Conservation (phyloP, 2,888 invertebrate species). For the Cacoxenus indagator region DNA sequence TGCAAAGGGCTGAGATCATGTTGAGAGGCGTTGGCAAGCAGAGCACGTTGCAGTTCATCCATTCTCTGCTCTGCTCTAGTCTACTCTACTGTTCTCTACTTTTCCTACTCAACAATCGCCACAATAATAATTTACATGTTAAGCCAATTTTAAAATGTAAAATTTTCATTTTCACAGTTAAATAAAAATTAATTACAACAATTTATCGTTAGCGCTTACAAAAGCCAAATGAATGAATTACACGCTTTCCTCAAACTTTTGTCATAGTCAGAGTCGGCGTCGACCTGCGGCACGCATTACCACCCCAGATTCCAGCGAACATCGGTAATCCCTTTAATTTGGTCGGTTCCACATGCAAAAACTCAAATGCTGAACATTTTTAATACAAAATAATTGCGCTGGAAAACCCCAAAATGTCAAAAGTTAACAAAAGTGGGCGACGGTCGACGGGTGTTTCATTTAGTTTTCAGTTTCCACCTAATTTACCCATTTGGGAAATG, state of each 20-base stretch:
- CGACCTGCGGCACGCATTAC: too few species aligned
- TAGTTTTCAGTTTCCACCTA: constrained; percentile 66
- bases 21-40: too few species aligned
- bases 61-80: too few species aligned
- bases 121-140: constrained; percentile 66
- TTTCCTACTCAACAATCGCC: too few species aligned
- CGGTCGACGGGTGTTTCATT: constrained; percentile 52
- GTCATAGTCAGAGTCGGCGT: too few species aligned
- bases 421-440: constrained; percentile 41
- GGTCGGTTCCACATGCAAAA: constrained; percentile 45
- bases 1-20: too few species aligned
- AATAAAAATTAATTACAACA: constrained; percentile 68
- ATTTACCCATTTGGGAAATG: constrained; percentile 67
- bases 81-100: too few species aligned
- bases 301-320: not conserved
- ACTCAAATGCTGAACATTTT: constrained; percentile 65
- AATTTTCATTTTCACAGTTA: constrained; percentile 63
- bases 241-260: constrained; percentile 36
- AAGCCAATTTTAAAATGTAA: constrained; percentile 64
- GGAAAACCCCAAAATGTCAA: constrained; percentile 37
- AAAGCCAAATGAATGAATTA: constrained; percentile 52
- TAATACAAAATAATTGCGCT: constrained; percentile 62
- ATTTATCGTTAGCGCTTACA: constrained; percentile 56
- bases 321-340: constrained; percentile 42
- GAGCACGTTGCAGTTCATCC: too few species aligned